A percentile compares a stretch with the other conserved stretches of the same genome.
Conservation (phyloP, 2,797 vertebrate species). For the Melanotaenia parkinsoni region DNA sequence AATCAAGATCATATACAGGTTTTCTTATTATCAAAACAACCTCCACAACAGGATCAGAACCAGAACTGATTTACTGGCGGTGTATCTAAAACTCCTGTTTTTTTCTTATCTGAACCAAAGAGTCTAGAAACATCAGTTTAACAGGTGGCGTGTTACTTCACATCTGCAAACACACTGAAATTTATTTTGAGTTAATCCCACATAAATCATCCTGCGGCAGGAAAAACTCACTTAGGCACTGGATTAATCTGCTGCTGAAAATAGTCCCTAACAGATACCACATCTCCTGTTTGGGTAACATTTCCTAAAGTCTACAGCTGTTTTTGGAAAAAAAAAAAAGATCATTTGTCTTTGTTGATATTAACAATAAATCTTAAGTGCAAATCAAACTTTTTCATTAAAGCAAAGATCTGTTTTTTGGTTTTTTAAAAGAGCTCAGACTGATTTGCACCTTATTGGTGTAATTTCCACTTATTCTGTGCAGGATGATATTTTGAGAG, state of each 20-base stretch:
- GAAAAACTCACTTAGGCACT: conserved; percentile 1
- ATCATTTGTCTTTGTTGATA: no score
- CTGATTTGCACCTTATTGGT: background rate
- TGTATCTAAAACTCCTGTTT: background rate
- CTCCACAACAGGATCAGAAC: background rate
- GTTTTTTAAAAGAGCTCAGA: background rate
- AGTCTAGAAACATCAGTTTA: background rate
- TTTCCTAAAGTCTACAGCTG: background rate
- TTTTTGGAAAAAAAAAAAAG: background rate
- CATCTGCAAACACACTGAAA: background rate
- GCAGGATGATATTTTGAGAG: background rate
- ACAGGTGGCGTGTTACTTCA: background rate
- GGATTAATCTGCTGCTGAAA: conserved; percentile 18
- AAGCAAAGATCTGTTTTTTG: background rate
- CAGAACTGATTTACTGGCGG: background rate
- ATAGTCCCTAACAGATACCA: conserved; percentile 12
- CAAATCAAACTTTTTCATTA: background rate
- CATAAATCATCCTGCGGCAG: conserved; percentile 20
- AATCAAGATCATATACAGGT: background rate
- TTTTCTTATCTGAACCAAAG: background rate
- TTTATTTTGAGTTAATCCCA: background rate
- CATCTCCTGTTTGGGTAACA: background rate
- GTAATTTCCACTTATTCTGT: background rate
- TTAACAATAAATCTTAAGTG: no score
- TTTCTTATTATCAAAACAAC: background rate